Evolutionary conservation across 2,113 vertebrate genomes (phyloP), one percentile per base, ranked within the genome.

Genomic region (Cyprinodon tularosa): DNA sequence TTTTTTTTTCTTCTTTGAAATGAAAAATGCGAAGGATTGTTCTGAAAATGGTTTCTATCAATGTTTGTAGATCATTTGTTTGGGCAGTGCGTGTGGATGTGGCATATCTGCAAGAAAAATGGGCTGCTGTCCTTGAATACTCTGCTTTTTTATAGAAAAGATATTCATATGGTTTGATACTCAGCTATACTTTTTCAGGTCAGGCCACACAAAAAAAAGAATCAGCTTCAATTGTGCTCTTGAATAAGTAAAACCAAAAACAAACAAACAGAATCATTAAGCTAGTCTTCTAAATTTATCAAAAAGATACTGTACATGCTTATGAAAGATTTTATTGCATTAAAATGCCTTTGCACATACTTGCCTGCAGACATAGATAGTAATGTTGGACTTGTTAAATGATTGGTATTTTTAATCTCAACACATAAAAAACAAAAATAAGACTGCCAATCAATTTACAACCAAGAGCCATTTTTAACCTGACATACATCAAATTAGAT

Each of bases 361-460:
- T 61, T 2, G 38, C 63, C 76, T 38, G 74, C 57, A 13, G 76
- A 36, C n/a, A 29, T 20, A 38, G 78, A 80, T 62, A 73, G 76
- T 1, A 60, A 71, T 70, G 66, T 0, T n/a, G 74, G 65, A 79
- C 78, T 88, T 89, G 83, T 75, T 84, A 90, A 88, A 90, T 71
- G 76, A 86, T 85, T 85, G 78, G 87, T 79, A 47, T 76, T 71
- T 90, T 89, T 87, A 85, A 86, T 79, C 81, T 77, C 62, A 74
- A 76, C 69, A 45, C 48, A 53, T 74, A 61, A 3, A 47, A 50
- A 38, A 45, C n/a, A 8, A 12, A 81, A 80, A 89, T 81, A 80
- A 83, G 62, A 36, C 77, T 75, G 81, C 75, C 83, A 78, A 72
- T 88, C 88, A 86, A 22, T 15, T 12, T 15, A 7, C 59, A 3